Percentiles rank a stretch among this genome's conserved stretches.
Evolutionary conservation across 2,113 vertebrate species (phyloP).

Genomic region (Cryptomyrus ogoouensis): DNA sequence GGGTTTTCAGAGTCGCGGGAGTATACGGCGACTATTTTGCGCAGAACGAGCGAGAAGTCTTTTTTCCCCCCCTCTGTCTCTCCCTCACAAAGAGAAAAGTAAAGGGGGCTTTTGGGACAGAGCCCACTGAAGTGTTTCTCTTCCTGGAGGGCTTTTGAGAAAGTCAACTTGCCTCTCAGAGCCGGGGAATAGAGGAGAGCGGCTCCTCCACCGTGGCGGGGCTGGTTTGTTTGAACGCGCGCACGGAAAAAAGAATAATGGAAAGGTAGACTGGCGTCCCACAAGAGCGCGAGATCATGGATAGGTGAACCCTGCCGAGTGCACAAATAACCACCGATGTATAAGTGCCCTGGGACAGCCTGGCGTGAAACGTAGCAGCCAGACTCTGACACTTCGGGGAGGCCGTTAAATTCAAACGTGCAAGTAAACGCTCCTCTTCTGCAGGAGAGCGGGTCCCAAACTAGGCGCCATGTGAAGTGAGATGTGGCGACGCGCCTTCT

Average conservation of each 20-base stretch:
- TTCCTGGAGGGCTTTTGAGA: conserved; percentile 19
- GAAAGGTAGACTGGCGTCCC: background rate
- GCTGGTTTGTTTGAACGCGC: background rate
- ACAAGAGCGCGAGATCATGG: background rate
- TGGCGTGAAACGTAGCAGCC: background rate
- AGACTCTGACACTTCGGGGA: background rate
- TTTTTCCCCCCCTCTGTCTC: background rate
- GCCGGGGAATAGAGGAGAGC: conserved; percentile 7
- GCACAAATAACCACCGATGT: conserved; percentile 3
- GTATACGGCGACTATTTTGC: background rate
- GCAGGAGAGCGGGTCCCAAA: background rate
- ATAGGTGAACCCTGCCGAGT: background rate
- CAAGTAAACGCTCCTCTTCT: background rate
- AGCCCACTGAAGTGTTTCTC: background rate
- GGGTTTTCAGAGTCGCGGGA: conserved; percentile 13
- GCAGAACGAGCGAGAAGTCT: background rate
- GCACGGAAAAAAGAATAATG: conserved; percentile 3
- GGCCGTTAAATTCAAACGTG: background rate
- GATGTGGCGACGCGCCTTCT: background rate
- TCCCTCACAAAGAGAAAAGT: background rate
- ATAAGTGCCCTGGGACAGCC: background rate
- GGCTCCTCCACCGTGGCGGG: background rate
- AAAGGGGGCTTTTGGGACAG: conserved; percentile 23
- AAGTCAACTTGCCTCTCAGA: conserved; percentile 21
- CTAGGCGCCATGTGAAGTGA: background rate